Evolutionary conservation across 1,140 invertebrate species (phyloP), one percentile per base, ranked within the genome.

Genomic region (Cherax destructor): DNA sequence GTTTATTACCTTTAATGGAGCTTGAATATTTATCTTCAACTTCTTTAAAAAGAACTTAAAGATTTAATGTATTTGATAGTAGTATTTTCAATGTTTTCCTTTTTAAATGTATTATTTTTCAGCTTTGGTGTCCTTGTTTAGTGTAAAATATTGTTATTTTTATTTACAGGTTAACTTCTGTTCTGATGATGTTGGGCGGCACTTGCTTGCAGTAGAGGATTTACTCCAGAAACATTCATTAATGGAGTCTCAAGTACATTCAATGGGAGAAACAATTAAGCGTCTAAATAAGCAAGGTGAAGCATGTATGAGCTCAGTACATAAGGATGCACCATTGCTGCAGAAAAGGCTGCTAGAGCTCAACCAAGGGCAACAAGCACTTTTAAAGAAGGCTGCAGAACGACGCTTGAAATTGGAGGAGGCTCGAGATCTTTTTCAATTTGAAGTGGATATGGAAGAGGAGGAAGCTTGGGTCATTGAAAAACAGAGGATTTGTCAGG

Each of bases 401-500:
- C 96, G 98, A 24, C 96, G 98, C 88, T 96, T 96, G 0, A 96
- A 97, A 10, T 95, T 99, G 16, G 98, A 99, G 94, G 98, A 99
- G 92, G 98, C 98, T 0, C 95, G 98, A 92, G 97, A 98, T 93
- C 98, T 98, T 93, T 99, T 97, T 94, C 98, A 99, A 94, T 99
- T 99, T 94, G 95, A 99, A 83, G 98, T 95, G 87, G 98, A 99
- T 94, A 97, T 98, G 93, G 98, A 98, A 92, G 98, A 98, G 93
- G 98, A 99, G 94, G 98, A 98, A 95, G 97, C 97, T 0, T 99
- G 98, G 97, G 94, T 99, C 47, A 96, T 98, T 11, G 98, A 99
- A 93, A 98, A 99, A 93, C 97, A 99, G 94, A 95, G 98, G 16
- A 97, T 99, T 92, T 99, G 98, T 94, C 96, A 97, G 93, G 96